phyloP scores from a whole-genome alignment of 2,113 vertebrate genomes.

The Mustelus asterias region DNA sequence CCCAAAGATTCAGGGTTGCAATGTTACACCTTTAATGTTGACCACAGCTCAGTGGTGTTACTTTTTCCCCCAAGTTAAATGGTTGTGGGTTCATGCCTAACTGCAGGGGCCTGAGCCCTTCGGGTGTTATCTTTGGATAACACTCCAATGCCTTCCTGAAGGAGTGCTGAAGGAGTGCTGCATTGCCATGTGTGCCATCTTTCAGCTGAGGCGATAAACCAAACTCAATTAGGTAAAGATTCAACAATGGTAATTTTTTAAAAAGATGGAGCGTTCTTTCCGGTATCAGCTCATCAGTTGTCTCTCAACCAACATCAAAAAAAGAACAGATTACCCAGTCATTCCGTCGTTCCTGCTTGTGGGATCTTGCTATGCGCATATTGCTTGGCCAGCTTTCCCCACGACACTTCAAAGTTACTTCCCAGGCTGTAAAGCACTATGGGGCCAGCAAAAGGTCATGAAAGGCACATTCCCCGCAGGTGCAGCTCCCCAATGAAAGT shows the following conservation, averaged over 20 bases:
- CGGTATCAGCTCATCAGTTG: not conserved
- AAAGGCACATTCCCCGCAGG: not conserved
- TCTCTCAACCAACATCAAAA: not conserved
- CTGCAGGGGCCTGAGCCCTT: too few relatives aligned
- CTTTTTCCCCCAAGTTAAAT: too few relatives aligned
- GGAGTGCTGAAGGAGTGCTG: too few relatives aligned
- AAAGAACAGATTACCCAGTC: not conserved
- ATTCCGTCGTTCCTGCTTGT: not conserved
- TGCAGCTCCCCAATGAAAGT: not conserved
- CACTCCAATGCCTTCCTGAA: too few relatives aligned
- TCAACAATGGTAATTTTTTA: too few relatives aligned
- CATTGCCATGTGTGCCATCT: too few relatives aligned
- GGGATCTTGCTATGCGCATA: not conserved
- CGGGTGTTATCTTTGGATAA: too few relatives aligned
- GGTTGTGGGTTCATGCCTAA: too few relatives aligned
- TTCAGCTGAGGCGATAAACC: too few relatives aligned
- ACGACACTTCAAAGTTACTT: not conserved
- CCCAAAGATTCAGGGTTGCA: not conserved
- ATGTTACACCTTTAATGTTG: not conserved
- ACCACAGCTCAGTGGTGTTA: not conserved
- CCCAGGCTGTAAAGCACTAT: not conserved
- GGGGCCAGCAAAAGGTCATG: too few relatives aligned
- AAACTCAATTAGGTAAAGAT: too few relatives aligned
- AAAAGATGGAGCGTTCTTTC: not conserved
- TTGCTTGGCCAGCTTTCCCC: not conserved